These are phyloP conservation scores for Ichneumoninae sp. DNA, from an alignment of 2,888 invertebrate species.

Conservation along the genomic window DNA sequence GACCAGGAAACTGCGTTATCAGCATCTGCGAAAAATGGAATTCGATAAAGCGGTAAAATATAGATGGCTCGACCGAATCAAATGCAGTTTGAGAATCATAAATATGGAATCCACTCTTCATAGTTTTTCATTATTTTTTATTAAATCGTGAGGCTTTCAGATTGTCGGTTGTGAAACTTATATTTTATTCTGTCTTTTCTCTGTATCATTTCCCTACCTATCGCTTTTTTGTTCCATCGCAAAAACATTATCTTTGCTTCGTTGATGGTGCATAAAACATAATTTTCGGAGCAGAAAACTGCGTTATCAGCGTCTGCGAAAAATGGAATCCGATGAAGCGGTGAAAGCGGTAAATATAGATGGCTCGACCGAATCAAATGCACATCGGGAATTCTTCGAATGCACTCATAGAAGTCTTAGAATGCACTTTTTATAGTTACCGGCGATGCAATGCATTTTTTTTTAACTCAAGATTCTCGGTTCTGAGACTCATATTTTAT, in stretches of 20 bases:
- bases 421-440: neutral
- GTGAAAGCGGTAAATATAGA: neutral
- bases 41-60: neutral
- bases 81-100: neutral
- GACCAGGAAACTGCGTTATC: slow-evolving; percentile 13
- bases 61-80: slow-evolving; percentile 12
- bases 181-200: too few relatives aligned
- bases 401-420: too few relatives aligned
- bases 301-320: slow-evolving; percentile 24
- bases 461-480: too few relatives aligned
- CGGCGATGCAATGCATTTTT: too few relatives aligned
- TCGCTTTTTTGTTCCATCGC: too few relatives aligned
- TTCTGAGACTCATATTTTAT: slow-evolving; percentile 28
- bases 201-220: too few relatives aligned
- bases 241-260: too few relatives aligned
- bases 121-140: neutral
- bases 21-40: neutral
- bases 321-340: neutral
- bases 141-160: neutral
- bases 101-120: neutral
- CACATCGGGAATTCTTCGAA: neutral
- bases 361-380: slow-evolving; percentile 4
- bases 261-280: too few relatives aligned
- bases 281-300: neutral
- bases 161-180: too few relatives aligned